phyloP scores from a whole-genome alignment of 2,797 vertebrate species.

The Lerista edwardsae region DNA sequence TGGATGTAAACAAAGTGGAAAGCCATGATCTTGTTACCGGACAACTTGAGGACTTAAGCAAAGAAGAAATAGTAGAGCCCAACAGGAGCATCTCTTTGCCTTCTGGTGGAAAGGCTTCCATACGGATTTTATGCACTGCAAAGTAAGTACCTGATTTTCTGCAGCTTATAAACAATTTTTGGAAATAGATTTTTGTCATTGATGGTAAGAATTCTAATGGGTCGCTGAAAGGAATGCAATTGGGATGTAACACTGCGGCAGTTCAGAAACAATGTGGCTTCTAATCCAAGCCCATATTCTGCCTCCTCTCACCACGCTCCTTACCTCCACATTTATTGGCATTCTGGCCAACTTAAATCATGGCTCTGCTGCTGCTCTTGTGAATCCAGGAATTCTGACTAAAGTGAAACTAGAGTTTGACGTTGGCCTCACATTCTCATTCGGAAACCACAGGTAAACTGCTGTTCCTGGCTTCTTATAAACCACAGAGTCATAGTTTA shows the following conservation, averaged over 20 bases:
- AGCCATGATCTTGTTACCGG: neutral
- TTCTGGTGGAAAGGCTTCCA: conserved; percentile 64
- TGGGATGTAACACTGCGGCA: neutral
- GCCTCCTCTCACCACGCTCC: too few relatives aligned
- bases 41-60: conserved; percentile 10
- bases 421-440: too few relatives aligned
- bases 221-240: neutral
- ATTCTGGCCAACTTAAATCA: too few relatives aligned
- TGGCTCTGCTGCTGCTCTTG: too few relatives aligned
- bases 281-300: too few relatives aligned
- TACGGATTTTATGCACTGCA: conserved; percentile 73
- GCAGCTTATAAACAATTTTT: neutral
- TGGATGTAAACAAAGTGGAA: conserved; percentile 10
- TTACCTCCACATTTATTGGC: too few relatives aligned
- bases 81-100: conserved; percentile 58
- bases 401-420: too few relatives aligned
- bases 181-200: neutral
- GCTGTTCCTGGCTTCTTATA: too few relatives aligned
- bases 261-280: too few relatives aligned
- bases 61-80: neutral
- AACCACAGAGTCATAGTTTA: too few relatives aligned
- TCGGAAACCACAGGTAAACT: too few relatives aligned
- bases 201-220: neutral
- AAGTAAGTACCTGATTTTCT: conserved; percentile 63
- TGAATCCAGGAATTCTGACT: too few relatives aligned